Conservation (phyloP, 2,797 vertebrate genomes). For the Epinephelus awoara region DNA sequence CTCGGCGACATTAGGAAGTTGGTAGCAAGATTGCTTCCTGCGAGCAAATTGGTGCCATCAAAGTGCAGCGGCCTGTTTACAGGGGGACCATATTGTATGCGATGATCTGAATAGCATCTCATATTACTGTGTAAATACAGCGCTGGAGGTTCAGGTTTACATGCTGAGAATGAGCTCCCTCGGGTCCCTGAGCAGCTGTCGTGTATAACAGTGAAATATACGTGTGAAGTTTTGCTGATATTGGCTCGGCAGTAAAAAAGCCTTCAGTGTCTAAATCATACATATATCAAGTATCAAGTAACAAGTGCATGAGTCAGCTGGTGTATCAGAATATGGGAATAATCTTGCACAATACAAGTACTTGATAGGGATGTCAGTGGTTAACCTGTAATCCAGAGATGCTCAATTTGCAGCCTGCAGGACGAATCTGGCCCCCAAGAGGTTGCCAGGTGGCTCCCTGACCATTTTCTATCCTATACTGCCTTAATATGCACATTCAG, state of each 20-base stretch:
- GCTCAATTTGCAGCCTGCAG: no score
- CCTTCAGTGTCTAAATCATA: neutral
- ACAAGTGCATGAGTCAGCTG: neutral
- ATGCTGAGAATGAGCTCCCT: neutral
- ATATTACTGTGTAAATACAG: neutral
- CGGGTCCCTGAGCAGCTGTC: neutral
- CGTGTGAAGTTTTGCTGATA: neutral
- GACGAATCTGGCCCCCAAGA: no score
- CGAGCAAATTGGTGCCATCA: constrained; percentile 26
- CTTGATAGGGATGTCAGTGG: no score
- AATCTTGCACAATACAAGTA: neutral
- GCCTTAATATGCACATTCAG: no score
- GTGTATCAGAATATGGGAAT: neutral
- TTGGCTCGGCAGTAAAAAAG: neutral
- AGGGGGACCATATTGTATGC: constrained; percentile 12
- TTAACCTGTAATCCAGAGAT: no score
- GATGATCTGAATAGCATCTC: neutral
- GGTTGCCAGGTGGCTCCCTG: no score
- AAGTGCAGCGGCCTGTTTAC: constrained; percentile 20
- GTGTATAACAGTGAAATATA: neutral
- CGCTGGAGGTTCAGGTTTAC: neutral
- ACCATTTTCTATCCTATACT: no score
- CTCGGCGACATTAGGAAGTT: constrained; percentile 44
- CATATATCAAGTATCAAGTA: constrained; percentile 2
- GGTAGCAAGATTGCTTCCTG: constrained; percentile 27